Conservation (phyloP, 2,797 vertebrate genomes). For the Halcyon leucocephala region DNA sequence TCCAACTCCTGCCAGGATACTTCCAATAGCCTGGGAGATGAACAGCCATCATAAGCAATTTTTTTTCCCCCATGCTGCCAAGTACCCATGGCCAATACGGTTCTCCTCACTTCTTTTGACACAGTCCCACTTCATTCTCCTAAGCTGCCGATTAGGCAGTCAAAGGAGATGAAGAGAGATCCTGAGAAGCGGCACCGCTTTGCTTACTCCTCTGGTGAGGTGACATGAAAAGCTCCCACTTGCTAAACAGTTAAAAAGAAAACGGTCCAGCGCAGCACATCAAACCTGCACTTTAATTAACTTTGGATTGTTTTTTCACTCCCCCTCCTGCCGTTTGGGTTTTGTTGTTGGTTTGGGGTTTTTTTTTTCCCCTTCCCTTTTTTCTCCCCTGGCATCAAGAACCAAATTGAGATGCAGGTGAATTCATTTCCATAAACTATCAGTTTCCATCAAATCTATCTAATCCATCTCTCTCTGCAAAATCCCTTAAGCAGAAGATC, state of each 20-base stretch:
- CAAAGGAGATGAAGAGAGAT: neutral
- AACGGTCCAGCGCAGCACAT: neutral
- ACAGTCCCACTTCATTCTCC: neutral
- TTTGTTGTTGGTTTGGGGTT: neutral
- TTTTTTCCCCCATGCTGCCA: neutral
- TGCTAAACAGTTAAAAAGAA: constrained; percentile 25
- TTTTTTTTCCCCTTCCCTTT: neutral
- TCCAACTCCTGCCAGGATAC: constrained; percentile 16
- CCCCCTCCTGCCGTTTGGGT: neutral
- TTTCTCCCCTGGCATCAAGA: constrained; percentile 20
- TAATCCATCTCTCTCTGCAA: constrained; percentile 59
- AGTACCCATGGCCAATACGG: neutral
- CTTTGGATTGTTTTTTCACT: neutral
- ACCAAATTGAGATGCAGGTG: constrained; percentile 57
- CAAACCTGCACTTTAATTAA: constrained; percentile 35
- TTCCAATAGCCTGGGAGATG: neutral
- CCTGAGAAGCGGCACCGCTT: neutral
- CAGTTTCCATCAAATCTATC: constrained; percentile 50
- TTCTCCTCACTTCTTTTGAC: neutral
- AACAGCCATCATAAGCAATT: neutral
- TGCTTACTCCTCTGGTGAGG: neutral
- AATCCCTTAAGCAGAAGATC: constrained; percentile 69
- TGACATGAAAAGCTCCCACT: neutral
- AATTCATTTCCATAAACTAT: constrained; percentile 66
- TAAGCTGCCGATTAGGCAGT: neutral